These are phyloP conservation scores for Corythornis vintsioides DNA, from an alignment of 2,113 vertebrate genomes.

Conservation along the genomic window DNA sequence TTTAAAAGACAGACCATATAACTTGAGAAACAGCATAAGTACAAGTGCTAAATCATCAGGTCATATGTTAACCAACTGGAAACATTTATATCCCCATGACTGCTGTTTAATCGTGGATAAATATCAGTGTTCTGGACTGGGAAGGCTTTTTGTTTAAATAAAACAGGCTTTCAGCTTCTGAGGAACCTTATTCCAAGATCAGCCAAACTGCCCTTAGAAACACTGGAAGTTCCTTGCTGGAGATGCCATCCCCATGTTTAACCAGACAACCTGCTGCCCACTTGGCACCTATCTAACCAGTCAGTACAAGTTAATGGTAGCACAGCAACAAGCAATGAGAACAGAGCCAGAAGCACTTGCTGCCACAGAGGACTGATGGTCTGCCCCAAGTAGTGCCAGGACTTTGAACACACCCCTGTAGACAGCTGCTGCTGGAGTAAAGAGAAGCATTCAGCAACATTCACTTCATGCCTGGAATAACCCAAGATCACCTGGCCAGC, in stretches of 20 bases:
- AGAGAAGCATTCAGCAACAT: background rate
- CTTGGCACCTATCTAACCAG: accelerated
- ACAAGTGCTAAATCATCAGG: background rate
- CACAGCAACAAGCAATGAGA: accelerated
- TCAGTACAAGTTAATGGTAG: background rate
- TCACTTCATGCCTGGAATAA: background rate
- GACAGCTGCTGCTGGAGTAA: background rate
- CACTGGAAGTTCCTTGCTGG: background rate
- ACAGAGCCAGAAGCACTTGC: background rate
- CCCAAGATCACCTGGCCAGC: background rate
- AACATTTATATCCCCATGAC: background rate
- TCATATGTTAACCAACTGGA: background rate
- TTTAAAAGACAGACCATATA: background rate
- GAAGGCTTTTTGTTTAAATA: background rate
- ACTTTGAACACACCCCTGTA: background rate
- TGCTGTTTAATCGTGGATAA: background rate
- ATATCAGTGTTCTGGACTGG: background rate
- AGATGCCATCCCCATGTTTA: background rate
- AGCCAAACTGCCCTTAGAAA: background rate
- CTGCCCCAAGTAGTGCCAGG: background rate
- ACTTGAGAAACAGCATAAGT: background rate
- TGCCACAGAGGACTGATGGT: background rate
- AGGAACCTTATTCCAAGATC: background rate
- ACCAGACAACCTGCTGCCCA: background rate
- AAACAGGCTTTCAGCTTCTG: background rate